Percentiles rank a stretch among this genome's conserved stretches.
Conservation (phyloP, 2,888 invertebrate genomes). For the Hirtodrosophila confusa region DNA sequence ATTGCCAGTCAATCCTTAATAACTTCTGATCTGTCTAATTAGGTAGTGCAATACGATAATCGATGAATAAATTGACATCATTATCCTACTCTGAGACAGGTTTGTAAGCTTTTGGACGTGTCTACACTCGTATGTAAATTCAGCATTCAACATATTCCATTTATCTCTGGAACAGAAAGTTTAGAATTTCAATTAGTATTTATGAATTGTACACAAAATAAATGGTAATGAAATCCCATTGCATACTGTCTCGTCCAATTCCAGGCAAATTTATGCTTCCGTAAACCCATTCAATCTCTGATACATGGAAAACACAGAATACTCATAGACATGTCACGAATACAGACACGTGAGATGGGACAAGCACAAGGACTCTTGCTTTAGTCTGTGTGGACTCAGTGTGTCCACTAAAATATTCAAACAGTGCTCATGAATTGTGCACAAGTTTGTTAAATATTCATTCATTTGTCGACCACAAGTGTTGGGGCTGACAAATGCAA, state of each 20-base stretch:
- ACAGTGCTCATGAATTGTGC: conserved; percentile 60
- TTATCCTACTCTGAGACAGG: no score
- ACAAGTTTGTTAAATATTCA: conserved; percentile 75
- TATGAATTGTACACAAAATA: conserved; percentile 6
- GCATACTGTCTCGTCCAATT: neutral
- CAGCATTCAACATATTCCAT: no score
- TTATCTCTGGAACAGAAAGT: neutral
- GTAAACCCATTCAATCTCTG: neutral
- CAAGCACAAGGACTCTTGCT: conserved; percentile 11
- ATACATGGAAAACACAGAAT: conserved; percentile 5
- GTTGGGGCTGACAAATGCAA: conserved; percentile 34
- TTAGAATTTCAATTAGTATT: neutral
- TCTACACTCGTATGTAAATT: no score
- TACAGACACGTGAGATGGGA: conserved; percentile 4
- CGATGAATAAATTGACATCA: no score
- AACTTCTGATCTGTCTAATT: no score
- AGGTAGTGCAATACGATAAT: no score
- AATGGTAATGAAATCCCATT: conserved; percentile 2
- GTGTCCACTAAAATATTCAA: conserved; percentile 63
- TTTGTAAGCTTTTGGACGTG: no score
- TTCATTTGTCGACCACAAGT: conserved; percentile 66
- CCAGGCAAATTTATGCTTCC: conserved; percentile 10
- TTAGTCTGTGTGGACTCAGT: conserved; percentile 16
- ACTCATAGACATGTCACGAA: conserved; percentile 3
- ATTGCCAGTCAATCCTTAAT: no score